Evolutionary conservation across 2,888 invertebrate species (phyloP).

Genomic region (Steinernema hermaphroditum): DNA sequence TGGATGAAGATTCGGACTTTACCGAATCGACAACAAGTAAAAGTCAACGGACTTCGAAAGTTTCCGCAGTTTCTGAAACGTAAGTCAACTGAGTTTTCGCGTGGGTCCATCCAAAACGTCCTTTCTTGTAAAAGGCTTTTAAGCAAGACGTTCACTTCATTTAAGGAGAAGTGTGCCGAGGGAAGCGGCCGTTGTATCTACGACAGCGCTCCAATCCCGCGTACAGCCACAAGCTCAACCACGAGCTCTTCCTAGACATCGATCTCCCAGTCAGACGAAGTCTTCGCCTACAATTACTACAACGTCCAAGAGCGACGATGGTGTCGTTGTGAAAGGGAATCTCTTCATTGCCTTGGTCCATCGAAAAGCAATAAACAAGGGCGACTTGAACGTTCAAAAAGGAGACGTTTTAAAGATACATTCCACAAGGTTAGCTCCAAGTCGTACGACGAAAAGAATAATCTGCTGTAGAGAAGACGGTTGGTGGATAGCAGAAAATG

Average conservation of each 20-base stretch:
- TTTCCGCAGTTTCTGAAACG: slow-evolving; percentile 2
- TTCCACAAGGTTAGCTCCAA: background rate
- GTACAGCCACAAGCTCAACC: background rate
- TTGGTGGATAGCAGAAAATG: slow-evolving; percentile 13
- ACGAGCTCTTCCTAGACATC: background rate
- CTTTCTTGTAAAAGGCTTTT: too few relatives aligned
- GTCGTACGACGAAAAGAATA: background rate
- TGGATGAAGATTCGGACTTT: slow-evolving; percentile 6
- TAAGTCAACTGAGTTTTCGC: too few relatives aligned
- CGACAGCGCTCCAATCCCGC: background rate
- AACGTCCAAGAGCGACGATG: slow-evolving; percentile 3
- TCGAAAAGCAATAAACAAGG: slow-evolving; percentile 10
- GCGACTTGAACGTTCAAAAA: background rate
- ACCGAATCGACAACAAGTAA: background rate
- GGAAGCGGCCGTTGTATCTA: background rate
- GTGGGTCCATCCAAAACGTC: too few relatives aligned
- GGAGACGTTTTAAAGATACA: slow-evolving; percentile 1
- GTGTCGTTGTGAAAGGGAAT: background rate
- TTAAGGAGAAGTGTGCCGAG: background rate
- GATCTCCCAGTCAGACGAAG: too few relatives aligned
- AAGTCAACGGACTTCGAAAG: background rate
- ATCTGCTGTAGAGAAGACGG: slow-evolving; percentile 12
- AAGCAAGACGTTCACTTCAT: too few relatives aligned
- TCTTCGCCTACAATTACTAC: too few relatives aligned
- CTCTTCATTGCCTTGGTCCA: slow-evolving; percentile 14